phyloP scores from a whole-genome alignment of 2,888 invertebrate genomes.

The Cryptops parisi region DNA sequence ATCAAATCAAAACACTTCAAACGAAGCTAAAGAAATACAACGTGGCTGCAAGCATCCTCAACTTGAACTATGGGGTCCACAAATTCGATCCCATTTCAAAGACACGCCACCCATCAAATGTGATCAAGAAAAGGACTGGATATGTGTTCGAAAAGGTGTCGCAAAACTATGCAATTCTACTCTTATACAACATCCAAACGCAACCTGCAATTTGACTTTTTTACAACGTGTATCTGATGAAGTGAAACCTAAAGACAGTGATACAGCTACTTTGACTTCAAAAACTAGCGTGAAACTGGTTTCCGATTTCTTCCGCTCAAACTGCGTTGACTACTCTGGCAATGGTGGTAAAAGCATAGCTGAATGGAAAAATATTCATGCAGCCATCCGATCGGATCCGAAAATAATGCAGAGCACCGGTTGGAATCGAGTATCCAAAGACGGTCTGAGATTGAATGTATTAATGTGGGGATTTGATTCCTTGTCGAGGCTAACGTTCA shows the following conservation, averaged over 20 bases:
- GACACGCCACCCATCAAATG: neutral
- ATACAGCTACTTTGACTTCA: neutral
- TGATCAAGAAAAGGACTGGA: neutral
- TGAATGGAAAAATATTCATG: conserved; percentile 51
- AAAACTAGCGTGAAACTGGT: neutral
- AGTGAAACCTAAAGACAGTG: neutral
- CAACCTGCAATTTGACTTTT: neutral
- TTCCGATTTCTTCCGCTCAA: neutral
- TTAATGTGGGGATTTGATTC: conserved; percentile 83
- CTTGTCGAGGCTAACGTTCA: conserved; percentile 64
- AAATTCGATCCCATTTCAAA: neutral
- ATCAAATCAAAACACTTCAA: no score
- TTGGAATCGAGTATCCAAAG: conserved; percentile 15
- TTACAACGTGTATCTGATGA: neutral
- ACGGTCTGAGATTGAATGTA: conserved; percentile 47
- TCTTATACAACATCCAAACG: neutral
- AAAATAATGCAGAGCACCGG: conserved; percentile 27
- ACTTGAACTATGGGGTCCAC: neutral
- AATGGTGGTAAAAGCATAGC: neutral
- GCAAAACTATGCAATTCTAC: neutral
- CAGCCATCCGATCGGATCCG: conserved; percentile 42
- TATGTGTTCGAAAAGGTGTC: neutral
- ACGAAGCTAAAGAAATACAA: no score
- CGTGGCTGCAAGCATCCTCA: neutral
- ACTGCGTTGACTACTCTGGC: neutral